A percentile compares a stretch with the other conserved stretches of the same genome.
These are phyloP conservation scores for Falco berigora DNA, from an alignment of 2,797 vertebrate genomes.

Conservation along the genomic window DNA sequence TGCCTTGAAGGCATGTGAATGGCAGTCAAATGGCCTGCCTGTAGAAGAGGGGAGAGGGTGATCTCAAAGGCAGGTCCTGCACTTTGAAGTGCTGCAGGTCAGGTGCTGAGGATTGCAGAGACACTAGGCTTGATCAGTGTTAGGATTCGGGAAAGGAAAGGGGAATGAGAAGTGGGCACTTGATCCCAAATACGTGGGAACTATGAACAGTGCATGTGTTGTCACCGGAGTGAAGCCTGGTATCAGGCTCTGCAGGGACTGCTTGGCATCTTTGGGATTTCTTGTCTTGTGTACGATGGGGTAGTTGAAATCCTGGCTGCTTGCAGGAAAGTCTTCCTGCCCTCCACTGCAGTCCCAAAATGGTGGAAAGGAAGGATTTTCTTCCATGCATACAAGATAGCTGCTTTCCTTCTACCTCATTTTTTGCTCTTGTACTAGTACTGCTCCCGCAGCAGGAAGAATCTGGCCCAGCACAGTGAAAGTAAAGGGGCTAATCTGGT, in stretches of 20 bases:
- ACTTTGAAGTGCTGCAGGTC: neutral
- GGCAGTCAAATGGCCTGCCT: neutral
- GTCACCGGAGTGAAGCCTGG: neutral
- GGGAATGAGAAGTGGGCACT: neutral
- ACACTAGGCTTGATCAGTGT: neutral
- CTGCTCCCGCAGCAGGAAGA: neutral
- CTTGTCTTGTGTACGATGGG: neutral
- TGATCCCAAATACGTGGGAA: neutral
- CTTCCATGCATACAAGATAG: neutral
- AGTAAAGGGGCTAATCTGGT: neutral
- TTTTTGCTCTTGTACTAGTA: neutral
- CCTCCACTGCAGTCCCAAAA: neutral
- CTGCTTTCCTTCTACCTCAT: neutral
- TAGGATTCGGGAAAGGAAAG: neutral
- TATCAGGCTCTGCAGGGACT: neutral
- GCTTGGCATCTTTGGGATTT: neutral
- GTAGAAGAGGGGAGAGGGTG: neutral
- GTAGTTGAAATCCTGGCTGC: neutral
- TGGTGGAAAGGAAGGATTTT: neutral
- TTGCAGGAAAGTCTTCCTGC: neutral
- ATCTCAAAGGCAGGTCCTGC: neutral
- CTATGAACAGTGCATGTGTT: neutral
- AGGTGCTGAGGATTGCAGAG: neutral
- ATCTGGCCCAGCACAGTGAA: neutral
- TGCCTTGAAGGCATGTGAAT: neutral